These are phyloP conservation scores for Vesta saturnalis DNA, from an alignment of 2,888 invertebrate genomes.

Conservation along the genomic window DNA sequence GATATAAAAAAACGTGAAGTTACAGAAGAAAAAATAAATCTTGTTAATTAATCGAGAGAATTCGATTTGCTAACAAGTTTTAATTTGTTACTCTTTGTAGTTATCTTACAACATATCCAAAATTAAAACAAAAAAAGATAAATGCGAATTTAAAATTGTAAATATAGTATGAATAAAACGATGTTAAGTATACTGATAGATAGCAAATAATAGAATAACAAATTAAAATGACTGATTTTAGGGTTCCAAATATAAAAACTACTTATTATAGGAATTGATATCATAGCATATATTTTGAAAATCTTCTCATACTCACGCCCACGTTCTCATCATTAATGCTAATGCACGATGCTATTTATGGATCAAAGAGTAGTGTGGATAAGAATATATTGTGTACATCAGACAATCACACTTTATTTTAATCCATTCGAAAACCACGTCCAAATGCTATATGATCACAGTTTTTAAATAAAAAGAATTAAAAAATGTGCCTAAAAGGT, in stretches of 20 bases:
- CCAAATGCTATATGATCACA: not conserved
- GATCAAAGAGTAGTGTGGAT: not conserved
- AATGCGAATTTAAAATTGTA: not conserved
- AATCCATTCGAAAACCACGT: no score
- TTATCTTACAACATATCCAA: constrained; percentile 11
- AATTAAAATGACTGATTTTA: constrained; percentile 34
- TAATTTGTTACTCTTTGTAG: constrained; percentile 7
- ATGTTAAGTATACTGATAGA: not conserved
- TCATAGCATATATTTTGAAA: no score
- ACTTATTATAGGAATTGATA: constrained; percentile 55
- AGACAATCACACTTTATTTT: not conserved
- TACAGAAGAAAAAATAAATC: not conserved
- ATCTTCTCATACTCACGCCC: no score
- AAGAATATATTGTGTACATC: no score
- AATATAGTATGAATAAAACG: not conserved
- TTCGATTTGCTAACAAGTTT: constrained; percentile 5
- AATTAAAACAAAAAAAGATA: not conserved
- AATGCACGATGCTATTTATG: not conserved
- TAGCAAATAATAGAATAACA: constrained; percentile 17
- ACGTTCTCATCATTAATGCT: not conserved
- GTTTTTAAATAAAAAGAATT: not conserved
- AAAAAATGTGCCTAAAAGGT: constrained; percentile 1
- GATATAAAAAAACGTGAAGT: constrained; percentile 49
- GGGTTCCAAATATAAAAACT: constrained; percentile 38
- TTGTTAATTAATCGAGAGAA: not conserved